Evolutionary conservation across 2,797 vertebrate genomes (phyloP), one percentile per base, ranked within the genome.

Genomic region (Xyrichtys novacula): DNA sequence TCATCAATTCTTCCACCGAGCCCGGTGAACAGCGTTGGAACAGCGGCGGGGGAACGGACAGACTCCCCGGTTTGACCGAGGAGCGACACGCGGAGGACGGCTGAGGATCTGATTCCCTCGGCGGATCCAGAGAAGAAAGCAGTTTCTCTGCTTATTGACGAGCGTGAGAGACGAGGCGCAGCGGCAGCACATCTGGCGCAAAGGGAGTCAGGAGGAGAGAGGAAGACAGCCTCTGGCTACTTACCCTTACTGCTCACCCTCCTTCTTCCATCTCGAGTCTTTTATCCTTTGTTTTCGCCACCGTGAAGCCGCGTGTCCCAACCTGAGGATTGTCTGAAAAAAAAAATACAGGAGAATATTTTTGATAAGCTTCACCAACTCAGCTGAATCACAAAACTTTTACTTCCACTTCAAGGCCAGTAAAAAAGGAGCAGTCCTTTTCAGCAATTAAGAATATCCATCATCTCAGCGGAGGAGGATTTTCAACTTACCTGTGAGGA

Each of bases 241-340:
- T 96, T 94, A 96, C 94, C 95, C 89, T 91, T 84, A 78, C 82
- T 86, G 56, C 73, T 65, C 63, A 74, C 70, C 19, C 36, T 58
- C 36, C 61, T 65, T 73, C 69, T 65, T 84, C 79, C 60, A 49
- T 86, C 76, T 78, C 88, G 71, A 60, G 32, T n/a, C 91, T 82
- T 78, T 74, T 80, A 63, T 81, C 91, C 86, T 82, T 82, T 81
- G 83, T 88, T 89, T 90, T 85, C 78, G 49, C 83, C 80, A 32
- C 83, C 85, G 84, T 75, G 84, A 80, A 77, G 84, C 74, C 66
- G 74, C 84, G 87, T 74, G 69, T 87, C 74, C 73, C 62, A 72
- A 87, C 68, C 68, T 77, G 86, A 88, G 88, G 89, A 91, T 63
- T 85, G 78, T 63, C 88, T 93, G 78, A 70, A 86, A 91, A 87